Conservation (phyloP, 2,888 invertebrate genomes). For the Pteria penguin region DNA sequence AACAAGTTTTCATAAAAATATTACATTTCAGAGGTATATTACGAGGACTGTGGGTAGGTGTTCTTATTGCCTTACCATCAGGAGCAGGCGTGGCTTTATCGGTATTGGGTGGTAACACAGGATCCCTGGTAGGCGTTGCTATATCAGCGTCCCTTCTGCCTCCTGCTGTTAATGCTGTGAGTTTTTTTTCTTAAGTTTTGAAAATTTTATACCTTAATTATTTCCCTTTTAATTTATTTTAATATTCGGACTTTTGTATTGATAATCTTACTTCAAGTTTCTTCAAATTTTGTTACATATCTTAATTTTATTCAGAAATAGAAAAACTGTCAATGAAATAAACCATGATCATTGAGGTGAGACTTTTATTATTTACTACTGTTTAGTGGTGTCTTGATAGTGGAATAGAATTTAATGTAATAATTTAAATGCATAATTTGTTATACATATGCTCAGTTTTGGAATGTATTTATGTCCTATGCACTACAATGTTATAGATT, state of each 20-base stretch:
- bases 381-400: too few species aligned
- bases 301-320: too few species aligned
- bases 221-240: background rate
- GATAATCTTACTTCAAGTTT: background rate
- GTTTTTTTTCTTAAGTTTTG: conserved; percentile 42
- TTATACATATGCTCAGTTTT: too few species aligned
- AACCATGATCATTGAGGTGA: too few species aligned
- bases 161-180: conserved; percentile 89
- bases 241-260: background rate
- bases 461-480: too few species aligned
- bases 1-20: too few species aligned
- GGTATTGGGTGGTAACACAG: conserved; percentile 88
- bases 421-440: too few species aligned
- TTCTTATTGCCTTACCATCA: conserved; percentile 88
- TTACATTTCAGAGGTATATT: conserved; percentile 84
- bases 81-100: conserved; percentile 89
- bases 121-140: conserved; percentile 89
- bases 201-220: background rate
- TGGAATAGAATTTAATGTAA: too few species aligned
- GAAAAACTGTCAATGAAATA: too few species aligned
- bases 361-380: too few species aligned
- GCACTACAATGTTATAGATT: too few species aligned
- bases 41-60: conserved; percentile 86
- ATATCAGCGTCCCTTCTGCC: conserved; percentile 90
- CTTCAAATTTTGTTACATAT: too few species aligned